phyloP scores from a whole-genome alignment of 2,113 vertebrate genomes.

The Epinephelus cyanopodus region DNA sequence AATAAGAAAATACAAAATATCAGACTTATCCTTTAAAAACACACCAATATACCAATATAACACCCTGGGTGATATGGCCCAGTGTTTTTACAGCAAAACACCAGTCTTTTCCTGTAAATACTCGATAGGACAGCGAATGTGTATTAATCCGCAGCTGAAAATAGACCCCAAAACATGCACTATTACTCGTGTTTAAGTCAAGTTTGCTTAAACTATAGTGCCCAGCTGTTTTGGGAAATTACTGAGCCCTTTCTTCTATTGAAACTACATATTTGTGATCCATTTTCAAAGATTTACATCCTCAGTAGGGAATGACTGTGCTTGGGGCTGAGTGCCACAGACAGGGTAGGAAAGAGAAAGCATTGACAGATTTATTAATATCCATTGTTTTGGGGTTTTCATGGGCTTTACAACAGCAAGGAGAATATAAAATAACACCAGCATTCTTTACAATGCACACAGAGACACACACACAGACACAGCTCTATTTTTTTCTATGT shows the following conservation, averaged over 20 bases:
- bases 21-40: constrained; percentile 10
- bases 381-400: not conserved
- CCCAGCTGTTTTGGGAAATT: not conserved
- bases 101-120: not conserved
- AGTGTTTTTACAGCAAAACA: too few relatives aligned
- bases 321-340: not conserved
- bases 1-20: not conserved
- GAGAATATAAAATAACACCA: constrained; percentile 5
- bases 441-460: constrained; percentile 13
- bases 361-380: not conserved
- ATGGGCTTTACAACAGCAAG: not conserved
- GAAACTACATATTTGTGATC: not conserved
- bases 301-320: not conserved
- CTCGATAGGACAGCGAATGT: not conserved
- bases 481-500: not conserved
- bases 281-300: not conserved
- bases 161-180: not conserved
- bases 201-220: not conserved
- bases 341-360: not conserved
- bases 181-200: not conserved
- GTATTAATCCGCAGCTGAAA: not conserved
- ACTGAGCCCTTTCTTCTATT: not conserved
- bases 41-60: not conserved
- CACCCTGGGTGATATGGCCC: not conserved
- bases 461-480: not conserved